Base-by-base conservation (phyloP, 2,888 invertebrate species). In the Colletes collaris region DNA sequence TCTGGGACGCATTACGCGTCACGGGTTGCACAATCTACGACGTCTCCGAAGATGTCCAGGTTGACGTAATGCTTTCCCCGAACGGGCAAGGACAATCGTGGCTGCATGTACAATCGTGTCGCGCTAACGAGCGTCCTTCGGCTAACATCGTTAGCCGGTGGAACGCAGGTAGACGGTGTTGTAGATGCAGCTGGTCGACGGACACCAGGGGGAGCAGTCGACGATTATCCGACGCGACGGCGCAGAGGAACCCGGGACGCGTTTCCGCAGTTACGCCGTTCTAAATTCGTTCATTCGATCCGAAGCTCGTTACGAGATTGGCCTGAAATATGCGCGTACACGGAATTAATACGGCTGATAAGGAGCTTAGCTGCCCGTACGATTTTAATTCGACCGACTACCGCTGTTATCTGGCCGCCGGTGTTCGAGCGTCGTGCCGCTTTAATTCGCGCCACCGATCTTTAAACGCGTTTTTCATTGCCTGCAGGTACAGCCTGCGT, bases 81-180 rank as follows among this genome's bases (percentile, higher is more conserved):
- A 67, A 53, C 63, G 44, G 44, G 44, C 44, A 8, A 16, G 16
- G 59, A 59, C 40, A 59, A 59, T 59, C 59, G 59, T 16, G 44
- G 44, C 44, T 46, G 44, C 44, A 46, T 46, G 59, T 40, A 59
- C 59, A 83, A 76, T 79, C 56, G 46, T 56, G 68, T 66, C 58
- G 53, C 62, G 66, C 70, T 76, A 84, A 83, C 65, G 70, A 76
- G 65, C 71, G 44, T 65, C 71, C 81, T 82, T 66, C 56, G 70
- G 63, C 67, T 73, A 76, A 76, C 73, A 63, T 67, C 62, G 71
- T 84, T 79, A 81, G 68, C 52, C 7, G 40, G 56, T 46, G 44
- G 8, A 46, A 46, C 44, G 44, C 44, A 3, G 44, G 44, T 46
- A 46, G 44, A 46, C 40, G 40, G 44, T n/a, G 63, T 40, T 60